Percentiles rank a stretch among this genome's conserved stretches.
Conservation (phyloP, 2,797 vertebrate genomes). For the Labeo calbasu region DNA sequence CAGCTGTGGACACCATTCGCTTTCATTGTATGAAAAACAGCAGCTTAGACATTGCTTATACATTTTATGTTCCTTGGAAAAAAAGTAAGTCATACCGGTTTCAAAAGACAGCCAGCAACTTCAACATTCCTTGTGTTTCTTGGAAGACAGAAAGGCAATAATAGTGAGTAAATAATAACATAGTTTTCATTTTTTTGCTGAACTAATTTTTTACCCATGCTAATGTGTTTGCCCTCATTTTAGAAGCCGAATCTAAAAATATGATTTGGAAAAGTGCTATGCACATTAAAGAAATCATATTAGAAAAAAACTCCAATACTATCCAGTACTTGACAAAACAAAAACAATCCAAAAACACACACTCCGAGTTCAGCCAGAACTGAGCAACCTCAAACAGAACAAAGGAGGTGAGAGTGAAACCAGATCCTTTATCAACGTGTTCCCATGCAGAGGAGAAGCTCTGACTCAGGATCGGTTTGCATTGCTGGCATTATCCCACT, state of each 20-base stretch:
- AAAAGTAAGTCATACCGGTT: not conserved
- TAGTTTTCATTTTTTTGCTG: not conserved
- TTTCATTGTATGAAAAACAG: not conserved
- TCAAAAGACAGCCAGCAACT: not conserved
- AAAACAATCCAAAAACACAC: slow-evolving; percentile 27
- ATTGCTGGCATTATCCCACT: slow-evolving; percentile 41
- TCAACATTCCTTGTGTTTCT: not conserved
- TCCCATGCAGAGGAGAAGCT: slow-evolving; percentile 48
- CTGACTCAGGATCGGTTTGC: slow-evolving; percentile 48
- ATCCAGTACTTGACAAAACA: slow-evolving; percentile 17
- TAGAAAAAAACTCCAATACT: not conserved
- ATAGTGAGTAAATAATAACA: not conserved
- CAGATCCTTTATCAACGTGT: slow-evolving; percentile 43
- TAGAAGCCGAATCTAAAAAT: not conserved
- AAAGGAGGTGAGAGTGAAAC: slow-evolving; percentile 41
- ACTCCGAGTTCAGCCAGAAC: slow-evolving; percentile 47
- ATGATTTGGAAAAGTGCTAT: not conserved
- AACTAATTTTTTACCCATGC: not conserved
- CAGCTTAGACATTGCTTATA: not conserved
- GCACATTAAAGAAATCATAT: not conserved
- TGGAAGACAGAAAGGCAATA: not conserved
- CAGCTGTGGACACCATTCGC: not conserved
- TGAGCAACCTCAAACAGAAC: slow-evolving; percentile 44
- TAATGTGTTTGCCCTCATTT: not conserved
- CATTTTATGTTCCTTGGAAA: not conserved